Conservation (phyloP, 2,797 vertebrate species). For the Glossophaga mutica region DNA sequence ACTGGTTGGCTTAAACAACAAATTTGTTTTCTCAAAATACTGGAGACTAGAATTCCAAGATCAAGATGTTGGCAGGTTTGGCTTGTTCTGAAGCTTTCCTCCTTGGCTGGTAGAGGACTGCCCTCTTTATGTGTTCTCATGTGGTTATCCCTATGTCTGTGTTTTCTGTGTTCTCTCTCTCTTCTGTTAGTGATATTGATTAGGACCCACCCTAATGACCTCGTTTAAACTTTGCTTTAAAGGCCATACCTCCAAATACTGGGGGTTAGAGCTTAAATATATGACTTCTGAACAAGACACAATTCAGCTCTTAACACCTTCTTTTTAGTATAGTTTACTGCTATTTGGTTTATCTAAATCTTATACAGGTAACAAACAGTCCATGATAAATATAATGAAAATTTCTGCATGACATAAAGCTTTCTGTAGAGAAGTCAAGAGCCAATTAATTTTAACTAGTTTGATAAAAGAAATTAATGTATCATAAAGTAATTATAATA, state of each 20-base stretch:
- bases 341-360: neutral
- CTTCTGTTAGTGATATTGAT: neutral
- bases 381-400: neutral
- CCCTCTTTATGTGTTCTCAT: neutral
- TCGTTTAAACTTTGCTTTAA: neutral
- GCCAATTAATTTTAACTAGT: conserved; percentile 11
- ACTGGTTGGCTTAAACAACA: neutral
- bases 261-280: neutral
- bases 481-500: neutral
- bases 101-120: neutral
- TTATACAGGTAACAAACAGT: neutral
- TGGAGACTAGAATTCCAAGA: neutral
- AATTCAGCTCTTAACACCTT: neutral
- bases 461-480: neutral
- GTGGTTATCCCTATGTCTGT: neutral
- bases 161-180: neutral
- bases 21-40: neutral
- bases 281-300: neutral
- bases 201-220: neutral
- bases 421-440: neutral
- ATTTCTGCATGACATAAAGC: neutral
- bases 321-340: neutral
- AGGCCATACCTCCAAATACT: neutral
- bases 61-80: neutral
- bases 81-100: neutral